A percentile compares a stretch with the other conserved stretches of the same genome.
phyloP scores from a whole-genome alignment of 2,888 invertebrate species.

The Mellilla xanthometata region DNA sequence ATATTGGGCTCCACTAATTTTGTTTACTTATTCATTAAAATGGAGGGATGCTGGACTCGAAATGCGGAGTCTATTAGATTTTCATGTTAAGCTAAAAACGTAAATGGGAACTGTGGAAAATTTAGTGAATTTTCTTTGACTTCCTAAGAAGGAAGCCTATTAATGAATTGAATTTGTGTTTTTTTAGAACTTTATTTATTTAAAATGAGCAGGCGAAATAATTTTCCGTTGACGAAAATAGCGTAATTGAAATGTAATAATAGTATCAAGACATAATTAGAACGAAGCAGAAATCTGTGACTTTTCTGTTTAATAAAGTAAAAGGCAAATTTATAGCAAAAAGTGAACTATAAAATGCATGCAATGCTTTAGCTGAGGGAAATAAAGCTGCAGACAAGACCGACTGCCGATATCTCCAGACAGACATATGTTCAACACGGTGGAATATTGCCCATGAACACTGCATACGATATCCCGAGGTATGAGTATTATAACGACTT shows the following conservation, averaged over 20 bases:
- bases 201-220: neutral
- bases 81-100: slow-evolving; percentile 63
- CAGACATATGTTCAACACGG: slow-evolving; percentile 50
- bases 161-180: slow-evolving; percentile 27
- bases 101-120: slow-evolving; percentile 45
- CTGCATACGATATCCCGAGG: slow-evolving; percentile 53
- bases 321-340: no score
- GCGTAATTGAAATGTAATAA: no score
- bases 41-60: slow-evolving; percentile 60
- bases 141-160: slow-evolving; percentile 1
- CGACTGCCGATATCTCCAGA: slow-evolving; percentile 35
- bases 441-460: slow-evolving; percentile 60
- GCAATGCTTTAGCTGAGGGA: neutral
- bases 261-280: no score
- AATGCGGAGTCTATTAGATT: slow-evolving; percentile 68
- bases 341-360: no score
- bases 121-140: slow-evolving; percentile 6
- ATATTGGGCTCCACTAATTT: slow-evolving; percentile 76
- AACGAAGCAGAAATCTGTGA: no score
- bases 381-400: slow-evolving; percentile 35
- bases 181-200: no score
- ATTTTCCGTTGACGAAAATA: no score
- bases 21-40: slow-evolving; percentile 80
- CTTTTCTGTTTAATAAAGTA: no score
- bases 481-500: slow-evolving; percentile 9